These are phyloP conservation scores for Olivierus martensii DNA, from an alignment of 1,140 invertebrate genomes.

Conservation along the genomic window DNA sequence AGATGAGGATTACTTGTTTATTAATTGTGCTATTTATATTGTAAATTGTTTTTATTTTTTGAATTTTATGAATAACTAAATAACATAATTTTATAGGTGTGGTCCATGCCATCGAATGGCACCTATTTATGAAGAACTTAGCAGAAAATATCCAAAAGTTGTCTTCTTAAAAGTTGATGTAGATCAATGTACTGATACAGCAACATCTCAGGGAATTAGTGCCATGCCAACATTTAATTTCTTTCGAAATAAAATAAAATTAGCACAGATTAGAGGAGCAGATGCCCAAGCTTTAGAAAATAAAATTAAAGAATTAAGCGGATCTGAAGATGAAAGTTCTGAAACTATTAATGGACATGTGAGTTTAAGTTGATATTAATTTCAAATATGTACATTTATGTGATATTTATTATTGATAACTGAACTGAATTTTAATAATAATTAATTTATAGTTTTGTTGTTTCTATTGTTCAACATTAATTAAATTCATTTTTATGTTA, in stretches of 20 bases:
- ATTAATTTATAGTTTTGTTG: too few relatives aligned
- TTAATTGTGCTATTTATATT: too few relatives aligned
- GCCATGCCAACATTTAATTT: slow-evolving; percentile 98
- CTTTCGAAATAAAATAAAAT: slow-evolving; percentile 69
- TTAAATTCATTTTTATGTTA: too few relatives aligned
- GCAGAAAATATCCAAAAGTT: slow-evolving; percentile 69
- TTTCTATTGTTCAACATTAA: too few relatives aligned
- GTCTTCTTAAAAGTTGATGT: slow-evolving; percentile 94
- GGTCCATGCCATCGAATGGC: slow-evolving; percentile 48
- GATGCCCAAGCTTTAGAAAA: slow-evolving; percentile 63
- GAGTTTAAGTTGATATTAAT: too few relatives aligned
- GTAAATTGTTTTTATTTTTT: too few relatives aligned
- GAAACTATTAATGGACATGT: slow-evolving; percentile 18
- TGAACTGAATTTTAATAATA: too few relatives aligned
- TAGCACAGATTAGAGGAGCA: slow-evolving; percentile 70
- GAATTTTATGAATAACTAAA: not conserved
- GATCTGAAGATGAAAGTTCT: slow-evolving; percentile 31
- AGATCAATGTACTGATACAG: slow-evolving; percentile 66
- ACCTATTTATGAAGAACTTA: slow-evolving; percentile 73
- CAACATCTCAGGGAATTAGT: slow-evolving; percentile 65
- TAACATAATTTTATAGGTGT: slow-evolving; percentile 24
- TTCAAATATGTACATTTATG: too few relatives aligned
- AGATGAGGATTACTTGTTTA: too few relatives aligned
- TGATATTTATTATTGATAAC: too few relatives aligned
- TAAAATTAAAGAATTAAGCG: slow-evolving; percentile 81